Conservation (phyloP, 1,140 invertebrate genomes). For the Cheumatopsyche charites region DNA sequence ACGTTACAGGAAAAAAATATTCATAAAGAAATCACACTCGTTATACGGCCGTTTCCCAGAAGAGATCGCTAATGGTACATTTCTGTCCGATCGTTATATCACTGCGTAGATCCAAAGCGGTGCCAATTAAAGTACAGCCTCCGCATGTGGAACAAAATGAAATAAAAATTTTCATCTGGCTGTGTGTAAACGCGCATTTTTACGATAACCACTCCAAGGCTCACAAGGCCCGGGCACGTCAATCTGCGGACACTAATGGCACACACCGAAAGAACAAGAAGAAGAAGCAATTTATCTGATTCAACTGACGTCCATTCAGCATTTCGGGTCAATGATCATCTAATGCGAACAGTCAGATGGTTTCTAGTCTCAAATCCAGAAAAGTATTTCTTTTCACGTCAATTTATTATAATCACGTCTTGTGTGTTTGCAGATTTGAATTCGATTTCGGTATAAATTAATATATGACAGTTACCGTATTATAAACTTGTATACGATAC, state of each 20-base stretch:
- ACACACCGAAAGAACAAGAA: conserved; percentile 30
- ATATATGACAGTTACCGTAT: too few species aligned
- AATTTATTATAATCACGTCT: too few species aligned
- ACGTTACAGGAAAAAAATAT: too few species aligned
- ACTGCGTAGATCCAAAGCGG: conserved; percentile 20
- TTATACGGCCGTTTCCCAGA: neutral
- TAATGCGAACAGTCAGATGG: conserved; percentile 21
- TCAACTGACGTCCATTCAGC: conserved; percentile 25
- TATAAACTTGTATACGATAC: neutral
- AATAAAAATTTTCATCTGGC: neutral
- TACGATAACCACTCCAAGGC: conserved; percentile 9
- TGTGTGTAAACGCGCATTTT: neutral
- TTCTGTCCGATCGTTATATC: conserved; percentile 34
- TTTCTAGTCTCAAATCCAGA: too few species aligned
- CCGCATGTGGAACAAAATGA: conserved; percentile 1
- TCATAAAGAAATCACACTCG: too few species aligned
- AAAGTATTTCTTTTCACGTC: too few species aligned
- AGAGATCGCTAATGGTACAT: conserved; percentile 31
- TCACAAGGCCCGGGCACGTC: conserved; percentile 39
- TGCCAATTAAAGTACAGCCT: conserved; percentile 40
- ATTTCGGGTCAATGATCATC: conserved; percentile 30
- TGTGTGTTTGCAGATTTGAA: too few species aligned
- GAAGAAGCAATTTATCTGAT: conserved; percentile 38
- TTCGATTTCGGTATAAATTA: too few species aligned
- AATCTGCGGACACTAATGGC: conserved; percentile 34